phyloP scores from a whole-genome alignment of 2,888 invertebrate genomes.

The Laspeyria flexula region DNA sequence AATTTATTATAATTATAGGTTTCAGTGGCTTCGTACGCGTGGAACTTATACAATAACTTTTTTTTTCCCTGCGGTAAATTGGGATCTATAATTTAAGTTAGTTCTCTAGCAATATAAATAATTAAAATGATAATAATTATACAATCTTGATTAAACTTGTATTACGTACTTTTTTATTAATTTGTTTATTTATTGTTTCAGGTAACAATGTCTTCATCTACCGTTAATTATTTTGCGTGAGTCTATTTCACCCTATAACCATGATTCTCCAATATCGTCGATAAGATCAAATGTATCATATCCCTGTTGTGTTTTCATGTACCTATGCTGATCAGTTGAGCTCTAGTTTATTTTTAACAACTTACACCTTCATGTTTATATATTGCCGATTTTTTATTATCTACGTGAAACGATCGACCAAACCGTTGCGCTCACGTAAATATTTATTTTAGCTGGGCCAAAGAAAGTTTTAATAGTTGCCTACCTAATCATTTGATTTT shows the following conservation, averaged over 20 bases:
- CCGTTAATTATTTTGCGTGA: too few relatives aligned
- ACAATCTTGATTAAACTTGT: too few relatives aligned
- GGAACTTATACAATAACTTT: too few relatives aligned
- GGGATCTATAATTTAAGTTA: too few relatives aligned
- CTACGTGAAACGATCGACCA: slow-evolving; percentile 46
- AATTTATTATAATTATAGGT: too few relatives aligned
- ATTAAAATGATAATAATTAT: too few relatives aligned
- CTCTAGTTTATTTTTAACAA: slow-evolving; percentile 40
- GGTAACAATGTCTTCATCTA: slow-evolving; percentile 4
- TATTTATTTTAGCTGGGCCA: slow-evolving; percentile 51
- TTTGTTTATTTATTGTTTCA: slow-evolving; percentile 6
- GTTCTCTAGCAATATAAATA: too few relatives aligned
- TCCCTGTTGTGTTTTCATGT: slow-evolving; percentile 24
- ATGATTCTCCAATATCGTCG: slow-evolving; percentile 22
- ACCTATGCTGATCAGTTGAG: slow-evolving; percentile 49
- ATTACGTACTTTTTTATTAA: too few relatives aligned
- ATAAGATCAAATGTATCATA: slow-evolving; percentile 16
- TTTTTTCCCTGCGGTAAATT: too few relatives aligned
- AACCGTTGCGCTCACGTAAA: slow-evolving; percentile 57
- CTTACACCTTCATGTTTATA: slow-evolving; percentile 57
- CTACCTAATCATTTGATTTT: background rate
- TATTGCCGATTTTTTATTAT: slow-evolving; percentile 57
- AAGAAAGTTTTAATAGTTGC: slow-evolving; percentile 3
- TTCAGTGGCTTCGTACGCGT: too few relatives aligned
- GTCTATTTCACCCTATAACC: slow-evolving; percentile 14